Evolutionary conservation across 2,113 vertebrate species (phyloP), one percentile per base, ranked within the genome.

Genomic region (Fulmarus glacialis): DNA sequence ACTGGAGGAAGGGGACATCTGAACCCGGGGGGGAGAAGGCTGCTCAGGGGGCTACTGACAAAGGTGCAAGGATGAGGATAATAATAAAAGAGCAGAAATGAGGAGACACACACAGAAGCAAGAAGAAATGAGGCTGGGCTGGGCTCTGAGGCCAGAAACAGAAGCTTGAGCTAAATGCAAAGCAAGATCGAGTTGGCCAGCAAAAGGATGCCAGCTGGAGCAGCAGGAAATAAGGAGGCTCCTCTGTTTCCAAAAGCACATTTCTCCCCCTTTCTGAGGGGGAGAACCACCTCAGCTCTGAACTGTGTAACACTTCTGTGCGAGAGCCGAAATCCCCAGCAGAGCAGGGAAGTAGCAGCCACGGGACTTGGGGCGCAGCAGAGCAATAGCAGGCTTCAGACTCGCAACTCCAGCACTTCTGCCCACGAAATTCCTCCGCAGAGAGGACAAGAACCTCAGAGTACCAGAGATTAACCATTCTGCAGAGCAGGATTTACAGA

Each of bases 221-320:
- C 78, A 88, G 93, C 89, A 91, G 95, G 97, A 96, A 95, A 83
- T 83, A 62, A 96, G 91, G 87, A 95, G 87, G 79, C 74, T 93
- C 78, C 1, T 40, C 94, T 91, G 89, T 62, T 96, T 81, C 89
- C 90, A 86, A 88, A 74, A 66, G 78, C 78, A 59, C 82, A 62
- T 80, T 95, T 94, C 82, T 90, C 45, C 63, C 64, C 91, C 48
- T 22, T 72, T 48, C 48, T 15, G 8, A 79, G 52, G 32, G 79
- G 72, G 74, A 63, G 72, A 92, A 62, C 30, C 47, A 32, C 36
- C 66, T 52, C 4, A 0, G 83, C 92, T 82, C 81, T 64, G 77
- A 82, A 80, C 91, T 67, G 43, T n/a, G 71, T 23, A 32, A 90
- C 26, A 23, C 20, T 67, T 34, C n/a, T 9, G 56, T 3, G 6